phyloP scores from a whole-genome alignment of 2,113 vertebrate genomes.

The Bothrops jararaca region DNA sequence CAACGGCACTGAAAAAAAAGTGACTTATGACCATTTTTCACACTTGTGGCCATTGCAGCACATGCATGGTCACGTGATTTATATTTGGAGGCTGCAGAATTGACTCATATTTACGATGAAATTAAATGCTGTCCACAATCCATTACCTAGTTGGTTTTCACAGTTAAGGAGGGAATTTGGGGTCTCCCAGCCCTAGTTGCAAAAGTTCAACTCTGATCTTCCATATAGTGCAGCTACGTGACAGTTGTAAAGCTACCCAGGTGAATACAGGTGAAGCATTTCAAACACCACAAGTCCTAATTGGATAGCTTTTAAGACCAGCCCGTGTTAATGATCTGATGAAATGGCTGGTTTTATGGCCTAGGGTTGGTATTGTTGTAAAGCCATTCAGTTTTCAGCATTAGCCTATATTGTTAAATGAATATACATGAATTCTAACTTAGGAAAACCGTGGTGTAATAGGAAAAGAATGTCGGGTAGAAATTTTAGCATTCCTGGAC shows the following conservation, averaged over 20 bases:
- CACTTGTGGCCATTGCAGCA: no score
- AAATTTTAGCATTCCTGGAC: conserved; percentile 45
- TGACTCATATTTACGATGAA: no score
- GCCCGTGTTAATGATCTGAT: background rate
- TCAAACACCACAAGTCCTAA: background rate
- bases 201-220: background rate
- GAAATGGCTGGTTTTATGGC: background rate
- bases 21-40: no score
- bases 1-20: no score
- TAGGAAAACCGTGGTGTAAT: conserved; percentile 36
- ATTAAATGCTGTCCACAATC: no score
- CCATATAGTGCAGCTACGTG: background rate
- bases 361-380: background rate
- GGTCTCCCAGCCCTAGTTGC: background rate
- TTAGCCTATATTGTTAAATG: conserved; percentile 23
- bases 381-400: conserved; percentile 15
- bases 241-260: background rate
- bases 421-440: conserved; percentile 19
- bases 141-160: background rate
- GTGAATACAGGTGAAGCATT: background rate
- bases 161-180: background rate
- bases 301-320: background rate
- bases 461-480: conserved; percentile 19
- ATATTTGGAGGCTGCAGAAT: no score
- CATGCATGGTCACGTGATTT: no score